Base-by-base conservation (phyloP, 2,888 invertebrate species). In the Andrena flavipes region DNA sequence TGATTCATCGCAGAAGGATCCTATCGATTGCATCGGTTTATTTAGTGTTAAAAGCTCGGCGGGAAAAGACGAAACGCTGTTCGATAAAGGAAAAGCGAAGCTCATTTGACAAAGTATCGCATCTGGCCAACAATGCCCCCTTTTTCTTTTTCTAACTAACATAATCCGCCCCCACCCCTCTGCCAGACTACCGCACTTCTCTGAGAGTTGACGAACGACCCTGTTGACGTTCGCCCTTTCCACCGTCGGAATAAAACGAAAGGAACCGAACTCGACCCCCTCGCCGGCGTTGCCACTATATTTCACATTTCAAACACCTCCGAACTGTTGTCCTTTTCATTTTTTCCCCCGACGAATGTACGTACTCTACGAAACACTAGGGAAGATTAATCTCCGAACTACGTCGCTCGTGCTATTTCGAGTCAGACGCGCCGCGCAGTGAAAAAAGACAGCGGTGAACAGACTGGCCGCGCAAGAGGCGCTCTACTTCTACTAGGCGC, bases 171-270 rank as follows among this genome's bases (percentile, higher is more conserved):
- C 35, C 33, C 35, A 8, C 76, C 82, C 76, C 75, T 84, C 76
- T 88, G 88, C 85, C 87, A 80, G 76, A 48, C 60, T 73, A 70
- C 60, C 77, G 59, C 68, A 74, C 69, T 64, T 76, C 75, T 74
- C 80, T 59, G 62, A 84, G 76, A 88, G 89, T 90, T 92, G 92
- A 92, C 92, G 92, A 91, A 92, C 92, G 92, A 92, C 89, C 90
- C 91, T 90, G 92, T 91, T 92, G 92, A 92, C 92, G 91, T 91
- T 90, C 88, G 88, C 92, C 91, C 91, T 90, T 79, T 84, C 82
- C 87, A 80, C 56, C 80, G 76, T 48, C 89, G 87, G 88, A 90
- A 90, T 91, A 91, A 92, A 92, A 92, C 91, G 90, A 91, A 82
- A 84, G 75, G 80, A 76, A 80, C 84, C 84, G 78, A 74, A 87